These are phyloP conservation scores for Microcaecilia unicolor DNA, from an alignment of 2,797 vertebrate species.

Conservation along the genomic window DNA sequence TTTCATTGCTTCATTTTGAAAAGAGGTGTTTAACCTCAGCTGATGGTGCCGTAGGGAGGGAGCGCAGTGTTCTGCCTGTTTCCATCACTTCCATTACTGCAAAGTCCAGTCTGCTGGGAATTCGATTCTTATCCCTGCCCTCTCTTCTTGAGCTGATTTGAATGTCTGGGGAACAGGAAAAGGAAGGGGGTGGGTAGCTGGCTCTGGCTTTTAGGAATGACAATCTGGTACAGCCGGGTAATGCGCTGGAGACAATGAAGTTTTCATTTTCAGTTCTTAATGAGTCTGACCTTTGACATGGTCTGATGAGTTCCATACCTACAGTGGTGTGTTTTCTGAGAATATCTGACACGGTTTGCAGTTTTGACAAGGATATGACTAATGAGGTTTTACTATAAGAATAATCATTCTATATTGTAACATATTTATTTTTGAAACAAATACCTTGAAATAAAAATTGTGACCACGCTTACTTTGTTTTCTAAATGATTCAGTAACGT, in stretches of 20 bases:
- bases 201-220: slow-evolving; percentile 44
- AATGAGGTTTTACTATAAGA: slow-evolving; percentile 92
- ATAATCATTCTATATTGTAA: slow-evolving; percentile 85
- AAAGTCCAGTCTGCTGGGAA: slow-evolving; percentile 59
- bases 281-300: slow-evolving; percentile 92
- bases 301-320: slow-evolving; percentile 98
- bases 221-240: slow-evolving; percentile 53
- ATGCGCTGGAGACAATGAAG: slow-evolving; percentile 90
- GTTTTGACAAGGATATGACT: slow-evolving; percentile 91
- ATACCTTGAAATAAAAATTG: slow-evolving; percentile 72
- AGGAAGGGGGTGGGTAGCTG: slow-evolving; percentile 47
- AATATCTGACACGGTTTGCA: slow-evolving; percentile 77
- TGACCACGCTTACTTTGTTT: slow-evolving; percentile 69
- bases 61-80: too few relatives aligned
- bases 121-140: slow-evolving; percentile 60
- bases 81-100: slow-evolving; percentile 63
- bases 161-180: slow-evolving; percentile 64
- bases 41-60: too few relatives aligned
- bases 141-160: slow-evolving; percentile 72
- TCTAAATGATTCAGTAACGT: slow-evolving; percentile 70
- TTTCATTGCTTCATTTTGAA: slow-evolving; percentile 80
- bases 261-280: slow-evolving; percentile 97
- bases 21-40: slow-evolving; percentile 86
- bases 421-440: slow-evolving; percentile 71
- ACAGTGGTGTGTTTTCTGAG: slow-evolving; percentile 77